Conservation (phyloP, 1,140 invertebrate species). For the Ericerus pela region DNA sequence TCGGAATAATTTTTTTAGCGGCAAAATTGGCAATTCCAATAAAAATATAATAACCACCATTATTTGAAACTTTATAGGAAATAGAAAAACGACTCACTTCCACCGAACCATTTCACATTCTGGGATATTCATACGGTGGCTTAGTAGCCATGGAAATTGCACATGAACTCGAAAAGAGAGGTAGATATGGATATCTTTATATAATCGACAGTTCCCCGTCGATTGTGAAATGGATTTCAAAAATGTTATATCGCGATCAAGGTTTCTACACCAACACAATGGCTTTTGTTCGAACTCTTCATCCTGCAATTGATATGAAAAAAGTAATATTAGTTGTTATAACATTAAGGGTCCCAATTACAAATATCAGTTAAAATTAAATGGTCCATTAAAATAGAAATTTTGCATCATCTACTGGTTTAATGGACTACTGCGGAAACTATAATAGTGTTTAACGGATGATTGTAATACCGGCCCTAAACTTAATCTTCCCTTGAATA, state of each 20-base stretch:
- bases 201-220: constrained; percentile 33
- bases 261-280: background rate
- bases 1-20: background rate
- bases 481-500: too few relatives aligned
- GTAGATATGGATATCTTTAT: constrained; percentile 30
- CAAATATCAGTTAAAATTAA: too few relatives aligned
- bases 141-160: constrained; percentile 40
- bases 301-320: background rate
- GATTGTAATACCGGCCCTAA: too few relatives aligned
- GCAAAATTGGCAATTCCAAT: background rate
- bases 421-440: too few relatives aligned
- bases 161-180: constrained; percentile 38
- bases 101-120: constrained; percentile 37
- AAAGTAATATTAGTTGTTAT: background rate
- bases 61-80: constrained; percentile 5
- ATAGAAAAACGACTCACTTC: constrained; percentile 19
- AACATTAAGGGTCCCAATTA: too few relatives aligned
- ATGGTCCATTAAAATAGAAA: too few relatives aligned
- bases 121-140: constrained; percentile 49
- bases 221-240: constrained; percentile 25
- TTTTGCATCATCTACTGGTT: too few relatives aligned
- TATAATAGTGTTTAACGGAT: too few relatives aligned
- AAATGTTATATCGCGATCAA: constrained; percentile 12
- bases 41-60: background rate
- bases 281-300: background rate